These are phyloP conservation scores for Oreohelix idahoensis DNA, from an alignment of 1,140 invertebrate species.

Conservation along the genomic window DNA sequence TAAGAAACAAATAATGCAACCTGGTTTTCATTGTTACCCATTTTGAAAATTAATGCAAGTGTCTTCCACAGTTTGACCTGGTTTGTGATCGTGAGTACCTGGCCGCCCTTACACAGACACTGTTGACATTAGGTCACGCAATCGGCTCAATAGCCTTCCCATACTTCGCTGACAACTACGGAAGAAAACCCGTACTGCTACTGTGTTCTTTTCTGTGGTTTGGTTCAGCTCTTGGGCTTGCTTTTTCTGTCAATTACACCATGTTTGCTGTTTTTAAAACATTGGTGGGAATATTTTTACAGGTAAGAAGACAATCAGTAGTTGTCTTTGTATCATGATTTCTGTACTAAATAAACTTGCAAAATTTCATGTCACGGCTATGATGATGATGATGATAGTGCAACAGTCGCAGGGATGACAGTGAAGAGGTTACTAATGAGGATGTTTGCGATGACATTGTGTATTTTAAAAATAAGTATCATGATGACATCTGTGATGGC, in stretches of 20 bases:
- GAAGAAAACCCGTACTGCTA: background rate
- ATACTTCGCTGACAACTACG: background rate
- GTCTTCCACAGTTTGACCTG: background rate
- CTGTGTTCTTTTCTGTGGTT: conserved; percentile 27
- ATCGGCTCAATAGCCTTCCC: conserved; percentile 1
- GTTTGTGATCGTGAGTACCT: conserved; percentile 14
- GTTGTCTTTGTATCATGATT: background rate
- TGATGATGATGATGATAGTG: no score
- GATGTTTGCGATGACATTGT: no score
- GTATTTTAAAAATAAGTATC: no score
- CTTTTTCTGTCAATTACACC: conserved; percentile 4
- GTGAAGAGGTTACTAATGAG: no score
- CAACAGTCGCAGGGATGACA: no score
- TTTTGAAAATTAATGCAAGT: background rate
- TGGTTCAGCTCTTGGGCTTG: conserved; percentile 8
- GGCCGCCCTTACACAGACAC: background rate
- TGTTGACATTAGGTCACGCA: background rate
- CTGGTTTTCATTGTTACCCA: no score
- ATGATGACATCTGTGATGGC: no score
- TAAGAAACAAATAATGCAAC: no score
- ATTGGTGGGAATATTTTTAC: conserved; percentile 28
- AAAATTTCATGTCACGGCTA: no score
- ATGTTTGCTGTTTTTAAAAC: conserved; percentile 29
- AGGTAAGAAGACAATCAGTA: background rate
- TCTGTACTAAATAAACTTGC: no score